Conservation (phyloP, 2,797 vertebrate species). For the Channallabes apus region DNA sequence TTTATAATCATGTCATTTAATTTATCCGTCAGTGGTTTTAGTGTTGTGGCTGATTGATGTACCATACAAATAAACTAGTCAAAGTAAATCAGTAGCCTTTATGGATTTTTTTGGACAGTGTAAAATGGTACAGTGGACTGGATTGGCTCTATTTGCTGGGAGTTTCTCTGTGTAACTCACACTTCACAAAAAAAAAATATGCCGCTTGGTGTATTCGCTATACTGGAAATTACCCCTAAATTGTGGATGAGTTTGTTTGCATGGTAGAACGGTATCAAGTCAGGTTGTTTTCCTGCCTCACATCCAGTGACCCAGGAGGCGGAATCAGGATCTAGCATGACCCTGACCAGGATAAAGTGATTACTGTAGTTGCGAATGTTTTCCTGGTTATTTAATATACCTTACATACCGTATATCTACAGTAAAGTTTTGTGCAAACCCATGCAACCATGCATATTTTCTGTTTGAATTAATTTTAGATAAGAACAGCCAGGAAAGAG, state of each 20-base stretch:
- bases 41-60: too few relatives aligned
- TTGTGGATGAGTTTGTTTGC: background rate
- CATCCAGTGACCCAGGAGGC: too few relatives aligned
- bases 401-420: background rate
- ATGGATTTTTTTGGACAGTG: background rate
- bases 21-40: too few relatives aligned
- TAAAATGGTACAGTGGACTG: background rate
- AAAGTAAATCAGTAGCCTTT: background rate
- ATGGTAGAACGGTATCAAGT: background rate
- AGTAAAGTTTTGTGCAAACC: background rate
- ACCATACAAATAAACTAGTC: background rate
- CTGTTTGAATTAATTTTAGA: background rate
- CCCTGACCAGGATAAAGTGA: background rate
- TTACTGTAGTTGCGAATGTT: background rate
- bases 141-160: background rate
- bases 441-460: background rate
- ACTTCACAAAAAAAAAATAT: background rate
- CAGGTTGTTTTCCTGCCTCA: background rate
- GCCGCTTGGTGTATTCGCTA: background rate
- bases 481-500: background rate
- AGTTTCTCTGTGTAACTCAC: background rate
- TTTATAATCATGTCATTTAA: too few relatives aligned
- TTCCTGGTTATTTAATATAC: background rate
- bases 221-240: background rate
- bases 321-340: background rate